These are phyloP conservation scores for Eulemur albifrons DNA, from an alignment of 2,797 vertebrate genomes.

Conservation along the genomic window DNA sequence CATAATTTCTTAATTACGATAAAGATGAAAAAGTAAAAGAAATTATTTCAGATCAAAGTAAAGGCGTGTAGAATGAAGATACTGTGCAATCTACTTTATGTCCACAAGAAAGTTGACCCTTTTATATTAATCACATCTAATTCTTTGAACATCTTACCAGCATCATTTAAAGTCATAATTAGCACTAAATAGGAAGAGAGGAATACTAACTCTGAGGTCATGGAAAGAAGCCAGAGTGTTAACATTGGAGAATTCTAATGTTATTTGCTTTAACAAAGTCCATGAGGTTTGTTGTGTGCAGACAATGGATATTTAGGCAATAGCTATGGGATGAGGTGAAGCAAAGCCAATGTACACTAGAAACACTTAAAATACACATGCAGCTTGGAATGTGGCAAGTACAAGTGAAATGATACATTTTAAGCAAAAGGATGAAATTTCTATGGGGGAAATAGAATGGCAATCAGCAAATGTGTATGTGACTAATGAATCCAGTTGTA, in stretches of 20 bases:
- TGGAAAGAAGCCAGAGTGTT: constrained; percentile 9
- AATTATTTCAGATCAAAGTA: constrained; percentile 56
- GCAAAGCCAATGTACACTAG: neutral
- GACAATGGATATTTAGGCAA: neutral
- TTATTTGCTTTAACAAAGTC: constrained; percentile 49
- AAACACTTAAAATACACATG: neutral
- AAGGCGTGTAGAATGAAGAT: constrained; percentile 23
- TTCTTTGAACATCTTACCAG: constrained; percentile 54
- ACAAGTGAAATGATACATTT: neutral
- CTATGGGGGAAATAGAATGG: neutral
- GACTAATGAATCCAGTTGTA: neutral
- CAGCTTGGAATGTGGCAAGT: neutral
- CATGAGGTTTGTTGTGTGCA: neutral
- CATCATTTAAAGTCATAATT: constrained; percentile 60
- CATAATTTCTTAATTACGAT: constrained; percentile 66
- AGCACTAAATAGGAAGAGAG: constrained; percentile 19
- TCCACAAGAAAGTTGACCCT: neutral
- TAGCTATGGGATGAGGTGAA: neutral
- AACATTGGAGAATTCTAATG: neutral
- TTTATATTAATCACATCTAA: constrained; percentile 60
- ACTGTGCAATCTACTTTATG: neutral
- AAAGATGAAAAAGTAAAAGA: constrained; percentile 47
- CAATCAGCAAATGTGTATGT: neutral
- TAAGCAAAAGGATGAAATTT: neutral
- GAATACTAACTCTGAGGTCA: constrained; percentile 34